Conservation (phyloP, 2,797 vertebrate species). For the Decapterus maruadsi region DNA sequence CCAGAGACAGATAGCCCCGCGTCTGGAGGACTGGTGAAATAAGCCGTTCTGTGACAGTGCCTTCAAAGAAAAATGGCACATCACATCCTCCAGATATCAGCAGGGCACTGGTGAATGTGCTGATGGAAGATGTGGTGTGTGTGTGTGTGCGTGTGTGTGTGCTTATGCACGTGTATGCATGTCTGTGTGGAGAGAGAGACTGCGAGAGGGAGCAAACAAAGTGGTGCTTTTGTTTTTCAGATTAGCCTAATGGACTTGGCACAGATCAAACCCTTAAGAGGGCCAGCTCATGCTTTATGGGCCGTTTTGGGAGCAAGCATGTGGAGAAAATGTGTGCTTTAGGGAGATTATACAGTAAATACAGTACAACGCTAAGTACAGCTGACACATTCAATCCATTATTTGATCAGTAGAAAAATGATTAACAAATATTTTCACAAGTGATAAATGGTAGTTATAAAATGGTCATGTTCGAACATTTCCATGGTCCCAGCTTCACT, state of each 20-base stretch:
- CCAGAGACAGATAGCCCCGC: conserved; percentile 65
- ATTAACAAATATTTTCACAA: not conserved
- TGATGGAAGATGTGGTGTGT: conserved; percentile 68
- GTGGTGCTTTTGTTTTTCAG: conserved; percentile 79
- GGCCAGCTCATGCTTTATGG: conserved; percentile 58
- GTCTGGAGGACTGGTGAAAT: conserved; percentile 80
- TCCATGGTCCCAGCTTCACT: not conserved
- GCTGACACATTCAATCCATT: not conserved
- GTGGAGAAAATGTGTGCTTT: conserved; percentile 27
- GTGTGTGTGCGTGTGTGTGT: conserved; percentile 10
- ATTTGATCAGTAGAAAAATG: not conserved
- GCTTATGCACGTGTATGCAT: conserved; percentile 7
- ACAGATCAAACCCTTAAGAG: conserved; percentile 68
- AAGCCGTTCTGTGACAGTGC: conserved; percentile 77
- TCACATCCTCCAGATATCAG: conserved; percentile 78
- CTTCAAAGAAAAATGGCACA: conserved; percentile 81
- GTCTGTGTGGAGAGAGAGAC: not conserved
- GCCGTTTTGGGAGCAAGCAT: conserved; percentile 26
- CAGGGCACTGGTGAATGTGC: conserved; percentile 73
- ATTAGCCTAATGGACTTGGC: conserved; percentile 82
- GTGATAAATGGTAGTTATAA: not conserved
- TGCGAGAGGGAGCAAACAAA: conserved; percentile 44
- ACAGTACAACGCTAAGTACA: not conserved
- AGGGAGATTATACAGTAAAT: conserved; percentile 32
- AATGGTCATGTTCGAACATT: not conserved